phyloP scores from a whole-genome alignment of 2,797 vertebrate genomes.

The Carcharodon carcharias region DNA sequence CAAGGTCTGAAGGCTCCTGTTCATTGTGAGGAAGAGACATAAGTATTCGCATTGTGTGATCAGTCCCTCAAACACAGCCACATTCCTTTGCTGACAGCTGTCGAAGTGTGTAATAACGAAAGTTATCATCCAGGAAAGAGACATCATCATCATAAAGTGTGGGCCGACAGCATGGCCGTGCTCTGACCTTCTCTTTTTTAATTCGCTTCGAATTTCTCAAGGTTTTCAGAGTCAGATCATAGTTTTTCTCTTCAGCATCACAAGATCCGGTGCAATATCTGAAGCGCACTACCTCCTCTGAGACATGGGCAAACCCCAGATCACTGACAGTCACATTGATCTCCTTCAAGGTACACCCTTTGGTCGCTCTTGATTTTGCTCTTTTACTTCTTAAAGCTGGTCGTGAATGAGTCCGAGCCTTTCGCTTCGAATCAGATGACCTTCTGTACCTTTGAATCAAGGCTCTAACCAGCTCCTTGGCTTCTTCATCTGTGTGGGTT shows the following conservation, averaged over 20 bases:
- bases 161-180: slow-evolving; percentile 83
- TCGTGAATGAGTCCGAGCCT: slow-evolving; percentile 50
- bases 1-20: slow-evolving; percentile 10
- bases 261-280: slow-evolving; percentile 91
- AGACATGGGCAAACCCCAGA: slow-evolving; percentile 81
- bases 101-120: slow-evolving; percentile 76
- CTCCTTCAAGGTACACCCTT: slow-evolving; percentile 67
- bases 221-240: slow-evolving; percentile 81
- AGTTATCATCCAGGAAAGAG: slow-evolving; percentile 76
- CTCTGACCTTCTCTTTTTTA: slow-evolving; percentile 68
- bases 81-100: slow-evolving; percentile 86
- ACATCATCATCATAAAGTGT: slow-evolving; percentile 78
- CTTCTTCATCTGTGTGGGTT: slow-evolving; percentile 86
- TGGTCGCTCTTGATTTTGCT: slow-evolving; percentile 3
- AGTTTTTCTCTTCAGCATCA: slow-evolving; percentile 65
- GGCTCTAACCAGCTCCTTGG: slow-evolving; percentile 71
- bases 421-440: slow-evolving; percentile 49
- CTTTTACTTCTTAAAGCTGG: slow-evolving; percentile 39
- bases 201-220: slow-evolving; percentile 62
- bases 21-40: neutral
- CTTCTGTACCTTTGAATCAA: slow-evolving; percentile 65
- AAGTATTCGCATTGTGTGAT: too few species aligned
- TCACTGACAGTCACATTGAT: slow-evolving; percentile 83
- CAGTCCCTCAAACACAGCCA: slow-evolving; percentile 72
- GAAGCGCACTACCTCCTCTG: slow-evolving; percentile 82